These are phyloP conservation scores for Aphelocoma californica DNA, from an alignment of 2,797 vertebrate genomes.

Conservation along the genomic window DNA sequence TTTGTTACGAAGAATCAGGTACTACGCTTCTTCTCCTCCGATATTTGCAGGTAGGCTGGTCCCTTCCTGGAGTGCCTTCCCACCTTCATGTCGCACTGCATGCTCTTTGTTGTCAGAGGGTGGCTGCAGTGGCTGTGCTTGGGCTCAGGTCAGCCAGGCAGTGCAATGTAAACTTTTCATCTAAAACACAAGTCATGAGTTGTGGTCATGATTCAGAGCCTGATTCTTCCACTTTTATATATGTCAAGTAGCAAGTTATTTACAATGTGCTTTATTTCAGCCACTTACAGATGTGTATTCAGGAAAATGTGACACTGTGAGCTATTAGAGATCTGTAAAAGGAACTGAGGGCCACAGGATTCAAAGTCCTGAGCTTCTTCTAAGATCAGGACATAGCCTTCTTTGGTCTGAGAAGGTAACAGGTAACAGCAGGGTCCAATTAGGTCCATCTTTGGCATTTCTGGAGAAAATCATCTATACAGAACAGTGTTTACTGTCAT, in stretches of 20 bases:
- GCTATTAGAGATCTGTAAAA: neutral
- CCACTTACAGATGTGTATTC: neutral
- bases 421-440: neutral
- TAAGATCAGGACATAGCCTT: neutral
- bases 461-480: neutral
- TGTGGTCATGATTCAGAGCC: neutral
- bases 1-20: slow-evolving; percentile 79
- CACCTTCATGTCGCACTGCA: fast-evolving
- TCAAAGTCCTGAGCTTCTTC: neutral
- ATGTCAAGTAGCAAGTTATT: neutral
- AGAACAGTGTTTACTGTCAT: neutral
- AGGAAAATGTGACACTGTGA: neutral
- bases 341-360: neutral
- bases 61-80: too few relatives aligned
- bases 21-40: slow-evolving; percentile 89
- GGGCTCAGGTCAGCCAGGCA: neutral
- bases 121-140: neutral
- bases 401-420: neutral
- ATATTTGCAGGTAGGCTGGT: slow-evolving; percentile 90
- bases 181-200: neutral
- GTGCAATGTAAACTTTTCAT: neutral
- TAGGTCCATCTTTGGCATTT: neutral
- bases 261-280: neutral
- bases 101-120: neutral
- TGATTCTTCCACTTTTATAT: neutral